Evolutionary conservation across 2,888 invertebrate genomes (phyloP), one percentile per base, ranked within the genome.

Genomic region (Caenorhabditis sp.): DNA sequence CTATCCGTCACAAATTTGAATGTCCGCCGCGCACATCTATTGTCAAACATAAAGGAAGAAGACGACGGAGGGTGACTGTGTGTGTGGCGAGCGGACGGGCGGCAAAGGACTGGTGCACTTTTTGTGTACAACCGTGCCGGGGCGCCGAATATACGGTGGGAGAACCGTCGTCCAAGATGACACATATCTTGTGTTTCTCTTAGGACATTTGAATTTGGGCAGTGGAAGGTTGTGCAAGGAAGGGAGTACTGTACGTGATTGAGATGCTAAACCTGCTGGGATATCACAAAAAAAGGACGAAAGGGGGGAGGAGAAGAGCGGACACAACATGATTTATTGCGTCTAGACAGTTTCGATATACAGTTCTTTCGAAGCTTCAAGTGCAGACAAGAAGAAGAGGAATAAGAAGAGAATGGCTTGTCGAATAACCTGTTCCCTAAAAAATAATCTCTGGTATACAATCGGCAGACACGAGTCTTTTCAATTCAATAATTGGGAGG

Each of bases 71-170:
- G 58, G 51, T 47, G 56, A 55, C 55, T 47, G 58, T 69, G 50
- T 67, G 24, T 61, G 61, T 61, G 53, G 58, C 60, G 61, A 40
- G 51, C 13, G 24, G 9, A 32, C 40, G 40, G 47, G 47, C 47
- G 47, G 40, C 47, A 62, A 71, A 71, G 70, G 70, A 53, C 70
- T 62, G 35, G 22, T 71, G 70, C 40, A 62, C 70, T 71, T 53
- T 71, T 61, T 44, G 44, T 55, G 53, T 67, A 40, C 65, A 40
- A 40, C 11, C 56, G 53, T 32, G 32, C n/a, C 56, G 35, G 56
- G 32, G 56, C 56, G 26, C 28, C 56, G 32, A 56, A 56, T 18
- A 9, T 47, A 47, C 47, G n/a, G 47, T 47, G 47, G 18, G 40
- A 53, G 53, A 67, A 56, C 55, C 55, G 26, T 5, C 56, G 56